Evolutionary conservation across 2,113 vertebrate genomes (phyloP), one percentile per base, ranked within the genome.

Genomic region (Erpornis zantholeuca): DNA sequence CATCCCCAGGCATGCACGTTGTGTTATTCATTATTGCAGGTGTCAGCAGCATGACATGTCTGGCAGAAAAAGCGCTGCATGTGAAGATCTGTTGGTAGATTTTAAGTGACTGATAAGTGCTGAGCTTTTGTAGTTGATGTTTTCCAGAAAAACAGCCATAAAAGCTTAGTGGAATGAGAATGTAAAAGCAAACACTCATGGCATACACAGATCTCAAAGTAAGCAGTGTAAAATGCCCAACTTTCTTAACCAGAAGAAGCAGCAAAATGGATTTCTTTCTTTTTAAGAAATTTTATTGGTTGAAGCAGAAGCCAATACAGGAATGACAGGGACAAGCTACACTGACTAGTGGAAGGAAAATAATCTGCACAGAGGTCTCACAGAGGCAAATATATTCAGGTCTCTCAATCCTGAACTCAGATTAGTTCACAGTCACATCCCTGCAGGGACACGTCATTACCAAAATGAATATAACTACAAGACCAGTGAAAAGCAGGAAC

Each of bases 301-400:
- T 73, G 52, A 79, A 92, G 83, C 47, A 40, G 63, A 78, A 80
- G 82, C 59, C 76, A 82, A 82, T 90, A 94, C 83, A 97, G 95
- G 95, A 96, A 91, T 92, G 91, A 95, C 83, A 96, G 35, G 63
- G 71, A 68, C 33, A 78, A 64, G 70, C 61, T 84, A 72, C 47
- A 47, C 68, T 86, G 52, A 61, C 82, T 69, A 47, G n/a, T 27
- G 47, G 71, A 81, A 91, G 35, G 15, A 79, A 87, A 94, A 21
- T 36, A 36, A 44, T 11, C 63, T 60, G 77, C 56, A 63, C 44
- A 61, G 65, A 56, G 31, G 29, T 35, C 68, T n/a, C 68, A 44
- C n/a, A 78, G 69, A 61, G 38, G 27, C 69, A 87, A 83, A 71
- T 27, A 64, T 49, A 44, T 28, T 53, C 70, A 27, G 27, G 59